A percentile compares a stretch with the other conserved stretches of the same genome.
Evolutionary conservation across 2,888 invertebrate genomes (phyloP).

Genomic region (Drosophila greeni): DNA sequence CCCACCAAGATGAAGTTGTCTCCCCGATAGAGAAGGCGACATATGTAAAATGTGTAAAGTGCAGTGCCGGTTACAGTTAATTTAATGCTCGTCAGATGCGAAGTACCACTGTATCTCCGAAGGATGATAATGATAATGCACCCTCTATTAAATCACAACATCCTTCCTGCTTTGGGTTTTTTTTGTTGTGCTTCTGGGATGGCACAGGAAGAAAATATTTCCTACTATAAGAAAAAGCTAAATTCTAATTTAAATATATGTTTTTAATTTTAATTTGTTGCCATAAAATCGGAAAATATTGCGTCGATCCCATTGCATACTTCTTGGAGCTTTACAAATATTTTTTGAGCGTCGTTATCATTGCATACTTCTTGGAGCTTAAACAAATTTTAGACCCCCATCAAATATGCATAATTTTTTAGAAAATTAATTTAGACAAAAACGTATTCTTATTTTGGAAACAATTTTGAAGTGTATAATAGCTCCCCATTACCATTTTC

Average conservation of each 20-base stretch:
- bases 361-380: too few species aligned
- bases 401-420: too few species aligned
- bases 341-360: too few species aligned
- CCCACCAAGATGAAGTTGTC: slow-evolving; percentile 51
- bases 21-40: slow-evolving; percentile 56
- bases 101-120: slow-evolving; percentile 28
- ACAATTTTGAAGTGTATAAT: background rate
- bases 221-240: background rate
- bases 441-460: rapidly evolving
- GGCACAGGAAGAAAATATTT: slow-evolving; percentile 10
- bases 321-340: too few species aligned
- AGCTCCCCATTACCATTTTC: background rate
- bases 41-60: slow-evolving; percentile 78
- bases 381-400: too few species aligned
- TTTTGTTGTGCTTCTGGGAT: slow-evolving; percentile 7
- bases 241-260: too few species aligned
- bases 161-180: background rate
- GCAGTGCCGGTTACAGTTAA: slow-evolving; percentile 74
- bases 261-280: too few species aligned
- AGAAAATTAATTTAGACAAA: too few species aligned
- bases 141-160: slow-evolving; percentile 20
- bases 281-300: too few species aligned
- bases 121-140: slow-evolving; percentile 38
- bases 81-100: slow-evolving; percentile 70
- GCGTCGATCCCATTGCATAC: too few species aligned